phyloP scores from a whole-genome alignment of 2,797 vertebrate species.

The Parauchenoglanis punctatus region DNA sequence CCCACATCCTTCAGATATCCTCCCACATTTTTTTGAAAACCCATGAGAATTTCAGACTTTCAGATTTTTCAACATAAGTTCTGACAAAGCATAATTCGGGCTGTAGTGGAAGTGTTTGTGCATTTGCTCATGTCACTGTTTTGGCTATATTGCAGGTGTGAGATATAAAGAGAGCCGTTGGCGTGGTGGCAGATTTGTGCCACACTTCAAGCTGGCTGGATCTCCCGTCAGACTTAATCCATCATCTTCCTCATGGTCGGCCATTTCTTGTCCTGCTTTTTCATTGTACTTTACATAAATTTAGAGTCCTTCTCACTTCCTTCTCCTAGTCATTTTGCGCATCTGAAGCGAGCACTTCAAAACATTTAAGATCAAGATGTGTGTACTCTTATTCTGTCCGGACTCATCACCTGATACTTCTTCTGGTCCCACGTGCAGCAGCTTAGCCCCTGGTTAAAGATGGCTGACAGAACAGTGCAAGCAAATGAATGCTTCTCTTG shows the following conservation, averaged over 20 bases:
- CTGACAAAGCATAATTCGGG: not conserved
- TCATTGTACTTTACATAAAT: not conserved
- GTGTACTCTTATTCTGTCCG: not conserved
- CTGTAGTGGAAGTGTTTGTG: not conserved
- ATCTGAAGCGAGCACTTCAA: not conserved
- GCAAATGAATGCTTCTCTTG: constrained; percentile 48
- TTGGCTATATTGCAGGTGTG: not conserved
- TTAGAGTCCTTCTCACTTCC: not conserved
- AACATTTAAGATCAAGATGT: not conserved
- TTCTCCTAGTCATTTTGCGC: not conserved
- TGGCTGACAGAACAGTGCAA: constrained; percentile 32
- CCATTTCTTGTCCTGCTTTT: not conserved
- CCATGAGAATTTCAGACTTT: not conserved
- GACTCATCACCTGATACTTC: constrained; percentile 22
- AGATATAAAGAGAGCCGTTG: not conserved
- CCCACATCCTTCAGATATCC: not conserved
- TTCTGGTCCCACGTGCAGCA: constrained; percentile 45
- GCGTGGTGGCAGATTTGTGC: constrained; percentile 28
- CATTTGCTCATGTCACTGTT: not conserved
- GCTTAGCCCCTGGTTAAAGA: constrained; percentile 52
- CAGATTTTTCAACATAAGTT: not conserved
- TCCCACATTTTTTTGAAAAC: not conserved
- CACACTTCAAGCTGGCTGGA: constrained; percentile 34
- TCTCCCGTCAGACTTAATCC: constrained; percentile 19
- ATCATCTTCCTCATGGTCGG: constrained; percentile 2